phyloP scores from a whole-genome alignment of 1,140 invertebrate genomes.

The Varroa destructor region DNA sequence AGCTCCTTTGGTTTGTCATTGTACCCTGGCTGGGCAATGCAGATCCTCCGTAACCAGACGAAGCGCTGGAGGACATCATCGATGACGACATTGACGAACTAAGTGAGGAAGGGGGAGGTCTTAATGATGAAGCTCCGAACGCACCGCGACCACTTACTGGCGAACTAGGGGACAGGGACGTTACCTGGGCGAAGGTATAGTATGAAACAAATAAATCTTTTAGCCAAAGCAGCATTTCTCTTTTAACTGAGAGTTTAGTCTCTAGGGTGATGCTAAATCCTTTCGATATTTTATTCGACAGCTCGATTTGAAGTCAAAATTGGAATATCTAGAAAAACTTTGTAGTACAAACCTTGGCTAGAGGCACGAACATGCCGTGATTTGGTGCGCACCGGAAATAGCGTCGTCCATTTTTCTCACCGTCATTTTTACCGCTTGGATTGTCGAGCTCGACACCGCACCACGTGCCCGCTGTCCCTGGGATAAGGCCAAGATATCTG shows the following conservation, averaged over 20 bases:
- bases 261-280: too few relatives aligned
- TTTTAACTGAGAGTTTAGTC: too few relatives aligned
- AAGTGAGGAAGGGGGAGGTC: not conserved
- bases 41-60: too few relatives aligned
- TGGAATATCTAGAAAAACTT: too few relatives aligned
- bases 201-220: too few relatives aligned
- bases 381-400: conserved; percentile 45
- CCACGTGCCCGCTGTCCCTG: conserved; percentile 44
- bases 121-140: not conserved
- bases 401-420: conserved; percentile 46
- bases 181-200: not conserved
- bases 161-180: not conserved
- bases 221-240: too few relatives aligned
- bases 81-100: conserved; percentile 14
- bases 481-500: conserved; percentile 15
- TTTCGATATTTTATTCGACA: too few relatives aligned
- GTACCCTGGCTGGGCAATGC: too few relatives aligned
- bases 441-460: conserved; percentile 50
- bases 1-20: not conserved
- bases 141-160: not conserved
- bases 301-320: too few relatives aligned
- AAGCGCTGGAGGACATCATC: conserved; percentile 1
- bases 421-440: conserved; percentile 51
- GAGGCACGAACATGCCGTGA: conserved; percentile 45
- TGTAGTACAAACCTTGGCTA: conserved; percentile 39